Base-by-base conservation (phyloP, 2,797 vertebrate genomes). In the Accipiter fasciatus region DNA sequence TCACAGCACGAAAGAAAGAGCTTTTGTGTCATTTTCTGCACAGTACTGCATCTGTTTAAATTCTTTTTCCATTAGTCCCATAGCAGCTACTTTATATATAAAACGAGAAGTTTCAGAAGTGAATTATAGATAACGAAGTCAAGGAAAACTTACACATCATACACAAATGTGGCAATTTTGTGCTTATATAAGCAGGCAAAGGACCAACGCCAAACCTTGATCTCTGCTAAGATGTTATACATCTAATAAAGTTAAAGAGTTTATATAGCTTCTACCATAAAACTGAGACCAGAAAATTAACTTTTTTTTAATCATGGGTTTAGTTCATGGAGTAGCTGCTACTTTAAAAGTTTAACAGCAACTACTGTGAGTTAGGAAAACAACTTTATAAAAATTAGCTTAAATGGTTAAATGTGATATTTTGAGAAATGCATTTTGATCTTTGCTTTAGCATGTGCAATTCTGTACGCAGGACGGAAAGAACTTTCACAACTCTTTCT, bases 401-500 rank as follows among this genome's bases (percentile, higher is more conserved):
- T 42, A 15, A 77, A 61, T 5, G 11, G 26, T 9, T 10, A 26
- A 40, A 9, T 22, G 20, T 11, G 54, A 33, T 55, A 33, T 55
- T 55, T 55, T 55, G 57, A 66, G 37, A 76, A 85, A 66, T 7
- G 28, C 14, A 5, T 42, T n/a, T 49, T 26, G 54, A 13, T 44
- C 54, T 37, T 42, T 3, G 1, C n/a, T 70, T 28, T 14, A 16
- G 19, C 35, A 10, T 0, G 4, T 4, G 9, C 37, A 11, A 4
- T 24, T 35, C 50, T 11, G 12, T 15, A 5, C 12, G 4, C 9
- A 5, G 65, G 33, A 6, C 11, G 15, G 55, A 26, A 64, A 39
- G 39, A 42, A n/a, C 33, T 13, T 58, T 3, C 57, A 14, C 59
- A 22, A 6, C 16, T 33, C 33, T 49, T 22, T 20, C 39, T 37